Base-by-base conservation (phyloP, 2,797 vertebrate species). In the Diglossa cyanea region DNA sequence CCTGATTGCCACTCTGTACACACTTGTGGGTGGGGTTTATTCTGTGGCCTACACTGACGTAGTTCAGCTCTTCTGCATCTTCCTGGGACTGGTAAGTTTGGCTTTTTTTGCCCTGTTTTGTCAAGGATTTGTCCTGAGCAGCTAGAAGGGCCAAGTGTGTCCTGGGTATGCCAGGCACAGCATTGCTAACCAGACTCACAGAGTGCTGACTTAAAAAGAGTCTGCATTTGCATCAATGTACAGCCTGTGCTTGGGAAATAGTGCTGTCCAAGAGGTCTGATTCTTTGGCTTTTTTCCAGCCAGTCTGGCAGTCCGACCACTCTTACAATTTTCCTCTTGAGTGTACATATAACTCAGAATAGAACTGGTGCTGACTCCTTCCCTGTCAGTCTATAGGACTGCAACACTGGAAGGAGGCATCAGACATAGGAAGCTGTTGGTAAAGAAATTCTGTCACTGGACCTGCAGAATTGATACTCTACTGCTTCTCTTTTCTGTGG, bases 11-110 rank as follows among this genome's bases (percentile, higher is more conserved):
- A 98, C 98, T 78, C 98, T 99, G 89, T 99, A 99, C 97, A 99
- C 99, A 0, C 98, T 99, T 42, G 98, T 99, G 68, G 99, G 99
- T 12, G 99, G 99, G 30, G 97, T 99, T 50, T 99, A 99, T 96
- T 99, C 99, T 9, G 99, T 99, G 54, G 99, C 99, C 21, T 99
- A 99, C 95, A 99, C 99, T 0, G 99, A 99, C 26, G 99, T 99
- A 23, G 99, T 99, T 51, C 99, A 99, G 78, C 98, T 99, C 42
- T 99, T 99, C 97, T 99, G 99, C 94, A 99, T 99, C 86, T 99
- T 99, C 91, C 5, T 99, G 35, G 99, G 99, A 74, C 96, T 99
- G 98, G 99, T 99, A 97, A 99, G 99, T 98, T 75, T 66, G 11
- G 2, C 2, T 11, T n/a, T 63, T 66, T 42, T 30, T 40, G 6